These are phyloP conservation scores for Camponotus floridanus DNA, from an alignment of 1,140 invertebrate genomes.

Conservation along the genomic window DNA sequence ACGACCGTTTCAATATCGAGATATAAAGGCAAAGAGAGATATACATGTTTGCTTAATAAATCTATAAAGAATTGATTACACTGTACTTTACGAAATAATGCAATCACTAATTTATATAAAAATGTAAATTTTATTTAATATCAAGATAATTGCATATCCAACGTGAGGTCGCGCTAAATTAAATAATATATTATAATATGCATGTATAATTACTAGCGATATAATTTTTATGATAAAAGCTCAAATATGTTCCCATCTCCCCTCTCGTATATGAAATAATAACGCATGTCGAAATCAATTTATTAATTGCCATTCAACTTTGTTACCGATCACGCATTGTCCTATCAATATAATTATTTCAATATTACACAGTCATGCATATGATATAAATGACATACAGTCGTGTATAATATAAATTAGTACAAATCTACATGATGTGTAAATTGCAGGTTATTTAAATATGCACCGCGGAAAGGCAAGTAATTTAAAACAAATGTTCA, in stretches of 20 bases:
- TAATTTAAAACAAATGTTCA: constrained; percentile 62
- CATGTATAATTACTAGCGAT: constrained; percentile 41
- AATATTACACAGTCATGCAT: constrained; percentile 29
- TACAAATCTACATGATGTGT: constrained; percentile 50
- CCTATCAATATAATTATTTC: constrained; percentile 60
- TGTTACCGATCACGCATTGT: constrained; percentile 36
- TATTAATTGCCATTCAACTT: constrained; percentile 56
- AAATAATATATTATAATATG: constrained; percentile 41
- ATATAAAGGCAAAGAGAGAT: not conserved
- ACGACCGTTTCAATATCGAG: not conserved
- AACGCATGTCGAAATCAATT: constrained; percentile 45
- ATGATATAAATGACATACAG: too few relatives aligned
- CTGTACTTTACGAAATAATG: constrained; percentile 22
- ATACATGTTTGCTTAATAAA: constrained; percentile 12
- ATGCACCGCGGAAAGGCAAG: constrained; percentile 50
- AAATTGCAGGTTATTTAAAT: constrained; percentile 59
- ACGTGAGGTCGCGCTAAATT: constrained; percentile 1
- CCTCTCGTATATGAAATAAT: constrained; percentile 27
- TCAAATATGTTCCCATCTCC: constrained; percentile 41
- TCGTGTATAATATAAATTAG: constrained; percentile 49
- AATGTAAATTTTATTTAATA: constrained; percentile 17
- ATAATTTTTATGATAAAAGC: constrained; percentile 40
- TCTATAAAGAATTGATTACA: not conserved
- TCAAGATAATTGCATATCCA: not conserved
- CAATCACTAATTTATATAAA: constrained; percentile 10